A percentile compares a stretch with the other conserved stretches of the same genome.
Conservation (phyloP, 2,888 invertebrate species). For the Fabriciana adippe region DNA sequence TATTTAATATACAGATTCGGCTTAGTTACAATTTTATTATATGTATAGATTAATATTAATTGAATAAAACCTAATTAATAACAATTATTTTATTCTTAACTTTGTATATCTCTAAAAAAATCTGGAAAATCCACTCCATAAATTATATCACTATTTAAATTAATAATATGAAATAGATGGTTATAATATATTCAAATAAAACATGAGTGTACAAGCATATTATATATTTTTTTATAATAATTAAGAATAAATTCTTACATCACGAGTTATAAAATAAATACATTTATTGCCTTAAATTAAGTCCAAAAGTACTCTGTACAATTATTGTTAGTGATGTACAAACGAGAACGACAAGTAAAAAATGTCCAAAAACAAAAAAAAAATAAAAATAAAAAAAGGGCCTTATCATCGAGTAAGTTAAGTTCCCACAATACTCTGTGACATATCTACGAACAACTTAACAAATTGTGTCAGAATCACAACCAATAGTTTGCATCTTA, state of each 20-base stretch:
- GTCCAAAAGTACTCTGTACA: conserved; percentile 83
- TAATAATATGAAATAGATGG: background rate
- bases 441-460: conserved; percentile 77
- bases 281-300: conserved; percentile 83
- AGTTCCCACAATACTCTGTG: conserved; percentile 68
- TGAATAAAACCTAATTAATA: no score
- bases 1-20: no score
- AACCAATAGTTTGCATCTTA: conserved; percentile 82
- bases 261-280: conserved; percentile 83
- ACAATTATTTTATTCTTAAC: no score
- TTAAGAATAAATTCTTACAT: conserved; percentile 83
- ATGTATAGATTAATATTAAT: no score
- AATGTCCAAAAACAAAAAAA: conserved; percentile 68
- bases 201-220: conserved; percentile 79
- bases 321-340: conserved; percentile 82
- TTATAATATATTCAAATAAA: conserved; percentile 53
- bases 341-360: conserved; percentile 80
- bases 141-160: background rate
- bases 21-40: no score
- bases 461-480: conserved; percentile 82
- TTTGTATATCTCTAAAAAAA: no score
- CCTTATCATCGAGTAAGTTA: conserved; percentile 72
- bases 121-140: background rate
- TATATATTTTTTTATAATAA: conserved; percentile 82
- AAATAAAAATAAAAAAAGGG: conserved; percentile 61